phyloP scores from a whole-genome alignment of 1,140 invertebrate genomes.

The Octopus bimaculoides region DNA sequence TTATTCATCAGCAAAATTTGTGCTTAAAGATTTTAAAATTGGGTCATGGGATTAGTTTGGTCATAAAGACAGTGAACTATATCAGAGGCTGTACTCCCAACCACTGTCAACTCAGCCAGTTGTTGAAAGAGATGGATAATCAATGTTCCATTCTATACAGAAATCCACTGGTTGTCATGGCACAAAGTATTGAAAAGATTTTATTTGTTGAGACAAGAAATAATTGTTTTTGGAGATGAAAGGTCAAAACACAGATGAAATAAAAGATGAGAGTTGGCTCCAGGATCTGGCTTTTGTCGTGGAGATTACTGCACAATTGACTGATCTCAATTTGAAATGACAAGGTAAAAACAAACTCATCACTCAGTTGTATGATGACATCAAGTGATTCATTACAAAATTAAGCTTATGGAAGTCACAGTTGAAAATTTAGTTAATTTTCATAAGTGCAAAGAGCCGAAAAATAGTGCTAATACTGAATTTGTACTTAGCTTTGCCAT shows the following conservation, averaged over 20 bases:
- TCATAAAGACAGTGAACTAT: too few relatives aligned
- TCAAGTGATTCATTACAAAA: constrained; percentile 21
- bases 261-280: constrained; percentile 21
- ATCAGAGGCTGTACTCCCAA: too few relatives aligned
- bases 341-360: constrained; percentile 18
- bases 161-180: not conserved
- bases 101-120: too few relatives aligned
- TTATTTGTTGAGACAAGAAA: constrained; percentile 15
- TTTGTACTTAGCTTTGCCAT: constrained; percentile 17
- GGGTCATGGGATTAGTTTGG: too few relatives aligned
- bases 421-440: constrained; percentile 23
- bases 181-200: constrained; percentile 13
- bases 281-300: constrained; percentile 18
- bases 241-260: constrained; percentile 21
- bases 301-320: constrained; percentile 21
- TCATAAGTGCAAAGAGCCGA: constrained; percentile 17
- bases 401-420: constrained; percentile 20
- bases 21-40: too few relatives aligned
- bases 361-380: constrained; percentile 22
- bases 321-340: constrained; percentile 17
- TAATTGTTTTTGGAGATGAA: constrained; percentile 20
- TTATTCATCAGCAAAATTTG: too few relatives aligned
- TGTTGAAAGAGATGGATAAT: too few relatives aligned
- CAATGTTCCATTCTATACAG: not conserved
- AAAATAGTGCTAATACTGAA: constrained; percentile 16